Evolutionary conservation across 1,140 invertebrate species (phyloP), one percentile per base, ranked within the genome.

Genomic region (Spodoptera litura): DNA sequence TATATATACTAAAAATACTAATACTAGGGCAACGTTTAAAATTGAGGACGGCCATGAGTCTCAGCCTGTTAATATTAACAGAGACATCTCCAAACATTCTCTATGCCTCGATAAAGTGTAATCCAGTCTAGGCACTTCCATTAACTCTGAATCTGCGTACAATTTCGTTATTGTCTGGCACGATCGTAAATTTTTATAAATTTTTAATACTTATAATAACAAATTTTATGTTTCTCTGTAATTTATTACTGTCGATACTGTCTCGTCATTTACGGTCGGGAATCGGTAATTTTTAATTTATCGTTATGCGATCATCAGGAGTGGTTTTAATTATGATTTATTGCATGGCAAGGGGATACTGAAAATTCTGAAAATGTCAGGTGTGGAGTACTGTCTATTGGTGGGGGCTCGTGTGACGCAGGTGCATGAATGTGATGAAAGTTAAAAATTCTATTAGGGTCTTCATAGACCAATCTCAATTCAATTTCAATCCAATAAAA

Each of bases 141-240:
- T 70, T 53, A n/a, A 70, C 5, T 20, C 25, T 13, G 3, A 12
- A 70, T 70, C 49, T n/a, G 25, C 49, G 13, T 13, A n/a, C 49
- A 70, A 53, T 70, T n/a, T 53, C 49, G 66, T 31, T 70, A 70
- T 53, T 52, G 27, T 25, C 2, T 10, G 8, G 27, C 15, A 15
- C 49, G 49, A 12, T 53, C 66, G 49, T 70, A 70, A 70, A 70
- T 53, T 70, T 53, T 70, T 70, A 70, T 70, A 70, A 70, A 61
- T 31, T 70, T 70, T 66, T 70, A 25, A 70, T 70, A 70, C 9
- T 6, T 70, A 70, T 52, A 70, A 70, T 70, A 70, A 70, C 66
- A 70, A 70, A 31, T 70, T 70, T 70, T 68, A 68, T 27, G 64
- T 44, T 52, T 68, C 51, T 52, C 64, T 11, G 12, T 68, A 68